Base-by-base conservation (phyloP, 2,113 vertebrate species). In the Argyrosomus japonicus region DNA sequence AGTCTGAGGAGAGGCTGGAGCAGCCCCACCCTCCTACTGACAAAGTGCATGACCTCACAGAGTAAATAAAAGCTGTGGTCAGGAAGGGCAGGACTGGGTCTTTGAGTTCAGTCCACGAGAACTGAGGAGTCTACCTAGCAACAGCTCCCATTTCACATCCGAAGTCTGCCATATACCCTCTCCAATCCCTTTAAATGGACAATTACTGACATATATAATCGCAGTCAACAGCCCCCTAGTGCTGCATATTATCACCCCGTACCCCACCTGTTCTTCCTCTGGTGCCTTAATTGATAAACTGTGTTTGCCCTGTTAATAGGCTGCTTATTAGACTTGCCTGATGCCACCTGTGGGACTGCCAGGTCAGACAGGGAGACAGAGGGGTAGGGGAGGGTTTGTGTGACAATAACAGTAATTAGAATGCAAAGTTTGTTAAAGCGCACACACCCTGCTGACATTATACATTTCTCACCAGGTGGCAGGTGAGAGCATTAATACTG, bases 261-360 rank as follows among this genome's bases (percentile, higher is more conserved):
- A 50, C 57, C 84, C 85, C 79, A 86, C 77, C 81, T 91, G 86
- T 76, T 89, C 85, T 64, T 84, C 85, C 73, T 89, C 70, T 67
- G 54, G 73, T 56, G 14, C 53, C 70, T 90, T 93, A 92, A 93
- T 91, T 94, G 93, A 93, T 95, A 90, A 91, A 89, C 67, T 81
- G 57, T 90, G 88, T 90, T 89, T 81, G 71, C 76, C 73, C 74
- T 84, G 83, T 54, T 91, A 93, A 92, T 82, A 83, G 85, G 90
- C 79, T 90, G 70, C 84, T 93, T 92, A 91, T 89, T 88, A 91
- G 79, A 73, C 68, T 40, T 12, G 40, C 74, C 82, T 81, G 85
- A 76, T 75, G 75, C 71, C 54, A 61, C 88, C 87, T 90, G 89
- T 87, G 83, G 86, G 87, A 89, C 63, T 75, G 54, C 21, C 29